Percentiles rank a stretch among this genome's conserved stretches.
phyloP scores from a whole-genome alignment of 2,888 invertebrate genomes.

The Polydesmus complanatus region DNA sequence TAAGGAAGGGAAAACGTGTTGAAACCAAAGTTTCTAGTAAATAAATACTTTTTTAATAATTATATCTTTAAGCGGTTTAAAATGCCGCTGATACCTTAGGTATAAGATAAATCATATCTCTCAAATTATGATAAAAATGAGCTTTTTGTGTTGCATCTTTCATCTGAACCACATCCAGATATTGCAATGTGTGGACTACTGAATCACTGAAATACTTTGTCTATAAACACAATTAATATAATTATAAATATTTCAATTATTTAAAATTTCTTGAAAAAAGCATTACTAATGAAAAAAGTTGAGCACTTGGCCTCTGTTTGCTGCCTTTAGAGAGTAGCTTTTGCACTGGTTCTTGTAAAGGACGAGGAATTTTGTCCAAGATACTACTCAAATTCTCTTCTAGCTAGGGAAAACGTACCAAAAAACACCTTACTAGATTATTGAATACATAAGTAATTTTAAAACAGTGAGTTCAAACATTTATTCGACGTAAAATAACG shows the following conservation, averaged over 20 bases:
- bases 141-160: conserved; percentile 77
- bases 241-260: neutral
- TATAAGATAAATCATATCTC: conserved; percentile 72
- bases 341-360: conserved; percentile 71
- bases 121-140: conserved; percentile 74
- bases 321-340: conserved; percentile 70
- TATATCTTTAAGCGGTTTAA: conserved; percentile 26
- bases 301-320: conserved; percentile 74
- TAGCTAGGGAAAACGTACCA: conserved; percentile 43
- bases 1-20: conserved; percentile 81
- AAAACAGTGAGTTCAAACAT: neutral
- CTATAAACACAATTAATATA: conserved; percentile 23
- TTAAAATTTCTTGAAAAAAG: conserved; percentile 16
- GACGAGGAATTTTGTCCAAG: conserved; percentile 61
- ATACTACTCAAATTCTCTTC: conserved; percentile 66
- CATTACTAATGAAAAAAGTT: conserved; percentile 56
- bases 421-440: neutral
- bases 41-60: conserved; percentile 1
- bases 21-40: conserved; percentile 83
- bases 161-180: conserved; percentile 80
- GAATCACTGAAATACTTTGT: conserved; percentile 57
- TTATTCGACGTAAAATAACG: too few relatives aligned
- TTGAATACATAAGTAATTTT: conserved; percentile 1
- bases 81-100: too few relatives aligned
- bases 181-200: conserved; percentile 79